These are phyloP conservation scores for Agrotis ipsilon DNA, from an alignment of 2,888 invertebrate species.

Conservation along the genomic window DNA sequence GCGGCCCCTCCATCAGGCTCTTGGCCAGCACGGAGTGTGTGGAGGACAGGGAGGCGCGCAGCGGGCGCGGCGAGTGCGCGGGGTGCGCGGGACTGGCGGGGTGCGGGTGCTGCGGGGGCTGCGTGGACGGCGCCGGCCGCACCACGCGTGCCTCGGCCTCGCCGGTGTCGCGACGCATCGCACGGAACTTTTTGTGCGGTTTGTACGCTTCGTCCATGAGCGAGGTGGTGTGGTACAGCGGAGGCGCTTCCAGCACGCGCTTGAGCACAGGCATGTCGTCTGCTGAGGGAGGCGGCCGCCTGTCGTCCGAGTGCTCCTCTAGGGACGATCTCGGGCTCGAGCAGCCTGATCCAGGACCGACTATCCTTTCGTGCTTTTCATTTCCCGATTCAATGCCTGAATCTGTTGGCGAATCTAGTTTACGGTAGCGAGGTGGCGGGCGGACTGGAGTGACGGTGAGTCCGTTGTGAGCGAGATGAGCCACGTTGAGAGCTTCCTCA, in stretches of 20 bases:
- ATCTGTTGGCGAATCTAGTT: constrained; percentile 97
- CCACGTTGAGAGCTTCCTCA: constrained; percentile 94
- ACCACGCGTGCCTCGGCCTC: constrained; percentile 92
- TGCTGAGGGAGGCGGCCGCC: constrained; percentile 91
- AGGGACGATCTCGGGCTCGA: constrained; percentile 96
- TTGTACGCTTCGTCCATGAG: constrained; percentile 98
- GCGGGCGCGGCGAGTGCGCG: constrained; percentile 90
- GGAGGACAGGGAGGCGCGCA: constrained; percentile 93
- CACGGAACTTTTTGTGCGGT: constrained; percentile 98
- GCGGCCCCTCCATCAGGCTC: constrained; percentile 97
- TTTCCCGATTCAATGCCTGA: constrained; percentile 98
- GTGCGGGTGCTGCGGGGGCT: constrained; percentile 89
- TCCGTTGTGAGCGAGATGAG: constrained; percentile 94
- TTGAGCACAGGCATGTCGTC: constrained; percentile 98
- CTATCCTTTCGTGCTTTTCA: constrained; percentile 95
- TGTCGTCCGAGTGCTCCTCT: constrained; percentile 94
- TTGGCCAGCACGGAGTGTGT: constrained; percentile 97
- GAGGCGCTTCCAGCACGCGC: constrained; percentile 97
- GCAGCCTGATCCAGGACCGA: constrained; percentile 94
- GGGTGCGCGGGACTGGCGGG: constrained; percentile 82
- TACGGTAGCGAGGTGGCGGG: constrained; percentile 94
- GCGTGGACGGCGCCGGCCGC: constrained; percentile 88
- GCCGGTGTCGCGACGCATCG: constrained; percentile 95
- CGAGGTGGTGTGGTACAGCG: constrained; percentile 97
- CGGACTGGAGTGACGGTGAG: constrained; percentile 94